Evolutionary conservation across 2,113 vertebrate species (phyloP), one percentile per base, ranked within the genome.

Genomic region (Pseudorhombus dupliciocellatus): DNA sequence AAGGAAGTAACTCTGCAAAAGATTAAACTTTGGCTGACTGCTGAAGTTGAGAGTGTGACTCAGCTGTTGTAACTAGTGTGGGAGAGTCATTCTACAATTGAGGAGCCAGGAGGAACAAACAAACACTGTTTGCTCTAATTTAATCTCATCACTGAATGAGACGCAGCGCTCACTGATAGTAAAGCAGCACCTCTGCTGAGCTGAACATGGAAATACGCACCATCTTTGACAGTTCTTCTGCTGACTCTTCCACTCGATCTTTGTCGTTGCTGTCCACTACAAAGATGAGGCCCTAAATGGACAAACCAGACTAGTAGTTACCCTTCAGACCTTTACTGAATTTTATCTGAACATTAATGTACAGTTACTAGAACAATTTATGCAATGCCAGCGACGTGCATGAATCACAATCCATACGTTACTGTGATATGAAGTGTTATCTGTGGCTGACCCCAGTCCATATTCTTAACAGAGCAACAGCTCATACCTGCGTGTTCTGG

Each of bases 251-350:
- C 70, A 97, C 94, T 73, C 97, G 88, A 80, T 98, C 97, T 48
- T 95, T 88, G 91, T 98, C 96, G 1, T 97, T 97, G 81, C 96
- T 97, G 92, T 98, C 97, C 80, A 98, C 96, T 74, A 98, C 97
- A 34, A 97, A 98, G 92, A 97, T 97, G 70, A 98, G 94, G 63
- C 96, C 97, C 96, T 98, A 67, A 0, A 70, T 24, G 22, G 2
- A 25, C 25, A 30, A 18, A 24, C 54, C 12, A 48, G 7, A 11
- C 0, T 8, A 31, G 16, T 11, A 14, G n/a, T 64, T 50, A 65
- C 0, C n/a, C 20, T 20, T 60, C n/a, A 18, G 5, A 4, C n/a
- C 4, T 42, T n/a, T 25, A 18, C 5, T 34, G 34, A 37, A 37
- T 37, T 37, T 3, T 37, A 12, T 2, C 4, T 12, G 10, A 37